phyloP scores from a whole-genome alignment of 2,113 vertebrate species.

The Lepus europaeus region DNA sequence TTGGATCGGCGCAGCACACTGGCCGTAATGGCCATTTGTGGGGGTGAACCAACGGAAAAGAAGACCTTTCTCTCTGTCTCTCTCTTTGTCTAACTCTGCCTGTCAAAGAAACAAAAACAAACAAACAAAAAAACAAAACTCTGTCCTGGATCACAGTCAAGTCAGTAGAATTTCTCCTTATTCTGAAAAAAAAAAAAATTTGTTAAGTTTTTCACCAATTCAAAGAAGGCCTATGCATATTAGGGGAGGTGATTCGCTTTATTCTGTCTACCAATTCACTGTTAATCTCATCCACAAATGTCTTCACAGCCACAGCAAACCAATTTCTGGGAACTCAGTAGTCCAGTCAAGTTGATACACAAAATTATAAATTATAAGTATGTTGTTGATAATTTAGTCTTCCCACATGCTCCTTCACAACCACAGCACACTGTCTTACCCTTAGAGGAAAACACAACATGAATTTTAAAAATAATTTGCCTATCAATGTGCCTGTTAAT shows the following conservation, averaged over 20 bases:
- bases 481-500: not conserved
- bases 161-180: not conserved
- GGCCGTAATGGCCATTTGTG: too few relatives aligned
- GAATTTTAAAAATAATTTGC: not conserved
- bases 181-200: too few relatives aligned
- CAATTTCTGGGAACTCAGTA: too few relatives aligned
- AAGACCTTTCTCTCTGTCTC: too few relatives aligned
- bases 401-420: not conserved
- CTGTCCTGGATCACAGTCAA: not conserved
- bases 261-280: not conserved
- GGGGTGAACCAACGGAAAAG: too few relatives aligned
- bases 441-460: not conserved
- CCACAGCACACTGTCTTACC: not conserved
- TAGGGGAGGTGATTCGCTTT: not conserved
- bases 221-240: fast-evolving
- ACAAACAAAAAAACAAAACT: not conserved
- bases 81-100: too few relatives aligned
- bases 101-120: too few relatives aligned
- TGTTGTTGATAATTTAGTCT: not conserved
- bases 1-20: too few relatives aligned
- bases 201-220: not conserved
- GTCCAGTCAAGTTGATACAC: not conserved
- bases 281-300: not conserved
- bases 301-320: not conserved
- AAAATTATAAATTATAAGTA: not conserved